These are phyloP conservation scores for Eupristina koningsbergeri DNA, from an alignment of 1,140 invertebrate species.

Conservation along the genomic window DNA sequence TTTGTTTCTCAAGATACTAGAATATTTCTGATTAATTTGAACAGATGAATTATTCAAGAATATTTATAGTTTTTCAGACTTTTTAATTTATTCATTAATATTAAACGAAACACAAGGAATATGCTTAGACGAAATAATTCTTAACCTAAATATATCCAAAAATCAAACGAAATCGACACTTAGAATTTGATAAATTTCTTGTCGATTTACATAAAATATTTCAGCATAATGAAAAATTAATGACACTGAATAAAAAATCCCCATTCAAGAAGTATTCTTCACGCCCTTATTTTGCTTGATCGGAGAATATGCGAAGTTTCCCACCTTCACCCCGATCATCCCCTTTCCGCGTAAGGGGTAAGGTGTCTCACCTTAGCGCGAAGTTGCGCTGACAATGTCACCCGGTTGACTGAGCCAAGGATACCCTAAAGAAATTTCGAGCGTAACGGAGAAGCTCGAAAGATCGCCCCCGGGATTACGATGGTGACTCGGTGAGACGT, in stretches of 20 bases:
- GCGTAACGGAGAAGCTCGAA: slow-evolving; percentile 52
- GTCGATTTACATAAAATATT: not conserved
- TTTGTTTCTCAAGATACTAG: too few relatives aligned
- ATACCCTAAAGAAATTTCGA: slow-evolving; percentile 59
- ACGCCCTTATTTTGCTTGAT: not conserved
- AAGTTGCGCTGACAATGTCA: slow-evolving; percentile 26
- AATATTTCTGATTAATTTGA: too few relatives aligned
- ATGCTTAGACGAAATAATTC: too few relatives aligned
- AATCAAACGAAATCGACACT: not conserved
- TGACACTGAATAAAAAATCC: not conserved
- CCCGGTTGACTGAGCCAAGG: slow-evolving; percentile 37
- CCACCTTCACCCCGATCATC: not conserved
- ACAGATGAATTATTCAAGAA: too few relatives aligned
- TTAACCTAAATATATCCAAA: too few relatives aligned
- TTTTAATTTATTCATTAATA: too few relatives aligned
- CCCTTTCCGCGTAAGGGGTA: not conserved
- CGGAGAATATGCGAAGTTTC: slow-evolving; percentile 4
- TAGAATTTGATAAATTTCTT: not conserved
- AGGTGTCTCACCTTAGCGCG: not conserved
- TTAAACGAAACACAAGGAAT: too few relatives aligned
- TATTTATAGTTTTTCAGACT: too few relatives aligned
- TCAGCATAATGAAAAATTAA: slow-evolving; percentile 1
- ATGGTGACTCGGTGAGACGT: slow-evolving; percentile 3
- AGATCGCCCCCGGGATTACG: slow-evolving; percentile 45
- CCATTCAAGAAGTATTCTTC: not conserved